Conservation (phyloP, 1,140 invertebrate genomes). For the roundworm (Caenorhabditis elegans) region WBcel235 BX284602.5:672001-672500, state of each 20-base stretch:
- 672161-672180: neutral
- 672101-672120: neutral
- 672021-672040: neutral
- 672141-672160: neutral
- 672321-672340: too few species aligned
- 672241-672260: neutral
- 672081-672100: neutral
- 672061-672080: neutral
- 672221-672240: neutral
- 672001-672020: neutral
- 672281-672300: neutral
- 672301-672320: too few species aligned
- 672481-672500: too few species aligned
- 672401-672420: too few species aligned
- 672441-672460: too few species aligned
- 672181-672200: neutral
- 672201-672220: neutral
- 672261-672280: neutral
- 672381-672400: too few species aligned
- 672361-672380: too few species aligned
- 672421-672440: too few species aligned
- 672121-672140: neutral
- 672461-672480: too few species aligned
- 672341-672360: too few species aligned
- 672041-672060: neutral